Evolutionary conservation across 2,113 vertebrate genomes (phyloP).

Genomic region (Datnioides undecimradiatus): DNA sequence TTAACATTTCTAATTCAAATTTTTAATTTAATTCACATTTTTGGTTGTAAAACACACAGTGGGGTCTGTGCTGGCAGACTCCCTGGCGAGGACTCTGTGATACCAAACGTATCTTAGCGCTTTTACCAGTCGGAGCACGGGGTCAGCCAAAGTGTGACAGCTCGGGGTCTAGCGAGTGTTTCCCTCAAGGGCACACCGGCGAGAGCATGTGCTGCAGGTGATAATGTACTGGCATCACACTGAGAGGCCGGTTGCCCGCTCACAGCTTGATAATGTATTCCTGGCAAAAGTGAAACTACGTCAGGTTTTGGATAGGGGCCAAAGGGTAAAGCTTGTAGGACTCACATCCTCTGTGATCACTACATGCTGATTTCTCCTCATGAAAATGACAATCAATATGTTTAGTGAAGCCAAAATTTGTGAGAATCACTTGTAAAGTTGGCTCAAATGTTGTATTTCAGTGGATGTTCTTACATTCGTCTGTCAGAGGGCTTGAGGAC

Average conservation of each 20-base stretch:
- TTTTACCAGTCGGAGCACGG: not conserved
- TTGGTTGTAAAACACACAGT: not conserved
- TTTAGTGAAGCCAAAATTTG: conserved; percentile 11
- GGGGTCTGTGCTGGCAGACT: not conserved
- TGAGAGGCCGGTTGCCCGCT: conserved; percentile 43
- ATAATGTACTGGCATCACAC: conserved; percentile 56
- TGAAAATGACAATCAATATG: conserved; percentile 7
- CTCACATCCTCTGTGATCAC: not conserved
- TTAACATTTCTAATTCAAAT: not conserved
- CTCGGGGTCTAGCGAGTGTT: conserved; percentile 5
- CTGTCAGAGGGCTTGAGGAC: not conserved
- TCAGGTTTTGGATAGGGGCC: conserved; percentile 58
- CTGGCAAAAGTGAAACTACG: conserved; percentile 37
- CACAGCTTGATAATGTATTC: conserved; percentile 36
- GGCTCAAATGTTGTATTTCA: not conserved
- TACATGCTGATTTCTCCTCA: conserved; percentile 14
- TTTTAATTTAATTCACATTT: not conserved
- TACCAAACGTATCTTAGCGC: conserved; percentile 13
- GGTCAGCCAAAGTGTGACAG: conserved; percentile 42
- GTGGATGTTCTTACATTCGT: conserved; percentile 8
- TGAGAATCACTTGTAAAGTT: not conserved
- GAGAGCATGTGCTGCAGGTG: conserved; percentile 40
- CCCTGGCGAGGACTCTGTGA: not conserved
- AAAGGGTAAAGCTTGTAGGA: conserved; percentile 56
- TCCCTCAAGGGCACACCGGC: conserved; percentile 53